Conservation (phyloP, 1,140 invertebrate genomes). For the Oedothorax gibbosus region DNA sequence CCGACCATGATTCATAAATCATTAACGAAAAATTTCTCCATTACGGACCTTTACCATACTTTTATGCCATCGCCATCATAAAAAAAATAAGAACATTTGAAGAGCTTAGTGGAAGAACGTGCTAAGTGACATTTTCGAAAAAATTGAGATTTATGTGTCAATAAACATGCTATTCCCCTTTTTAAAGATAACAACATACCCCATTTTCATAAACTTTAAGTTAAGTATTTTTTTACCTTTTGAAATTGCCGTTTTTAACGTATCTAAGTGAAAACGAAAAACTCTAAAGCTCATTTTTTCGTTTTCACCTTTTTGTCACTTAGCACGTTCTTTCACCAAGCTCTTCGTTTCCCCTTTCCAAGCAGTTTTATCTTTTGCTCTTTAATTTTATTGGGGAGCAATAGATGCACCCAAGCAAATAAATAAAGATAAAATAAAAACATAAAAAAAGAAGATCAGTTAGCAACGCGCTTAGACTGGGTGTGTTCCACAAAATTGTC, state of each 20-base stretch:
- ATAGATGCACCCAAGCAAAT: constrained; percentile 27
- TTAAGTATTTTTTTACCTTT: background rate
- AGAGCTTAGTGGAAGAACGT: no score
- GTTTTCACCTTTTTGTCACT: background rate
- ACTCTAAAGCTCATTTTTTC: no score
- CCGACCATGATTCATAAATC: constrained; percentile 57
- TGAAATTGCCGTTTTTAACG: constrained; percentile 3
- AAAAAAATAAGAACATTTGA: no score
- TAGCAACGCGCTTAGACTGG: constrained; percentile 27
- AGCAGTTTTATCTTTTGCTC: constrained; percentile 8
- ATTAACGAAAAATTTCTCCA: constrained; percentile 47
- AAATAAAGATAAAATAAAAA: constrained; percentile 37
- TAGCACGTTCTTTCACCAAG: background rate
- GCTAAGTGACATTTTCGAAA: no score
- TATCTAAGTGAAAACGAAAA: no score
- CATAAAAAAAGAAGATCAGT: constrained; percentile 11
- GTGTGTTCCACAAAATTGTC: constrained; percentile 59
- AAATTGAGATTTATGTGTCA: no score
- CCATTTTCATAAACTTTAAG: no score
- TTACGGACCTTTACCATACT: no score
- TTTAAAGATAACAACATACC: no score
- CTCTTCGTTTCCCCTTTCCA: constrained; percentile 1
- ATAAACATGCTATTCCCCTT: no score
- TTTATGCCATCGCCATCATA: no score
- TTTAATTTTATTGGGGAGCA: constrained; percentile 15